Conservation (phyloP, 2,888 invertebrate genomes). For the Pristionchus maxplancki region DNA sequence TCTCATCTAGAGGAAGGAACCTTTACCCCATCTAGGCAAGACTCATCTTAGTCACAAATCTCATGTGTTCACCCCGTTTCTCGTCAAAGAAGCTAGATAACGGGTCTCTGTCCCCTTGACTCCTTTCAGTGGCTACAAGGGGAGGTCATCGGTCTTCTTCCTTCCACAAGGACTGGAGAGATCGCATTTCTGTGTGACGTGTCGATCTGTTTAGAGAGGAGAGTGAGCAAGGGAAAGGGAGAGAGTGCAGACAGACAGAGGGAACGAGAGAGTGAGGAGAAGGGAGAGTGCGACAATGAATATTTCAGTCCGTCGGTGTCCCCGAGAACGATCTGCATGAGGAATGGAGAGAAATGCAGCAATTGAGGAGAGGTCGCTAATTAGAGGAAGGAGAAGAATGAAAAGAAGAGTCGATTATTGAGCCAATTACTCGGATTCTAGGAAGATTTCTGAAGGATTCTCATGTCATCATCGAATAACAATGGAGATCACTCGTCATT, state of each 20-base stretch:
- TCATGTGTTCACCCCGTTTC: background rate
- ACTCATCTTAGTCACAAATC: background rate
- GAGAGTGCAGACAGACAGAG: background rate
- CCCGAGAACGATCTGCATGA: conserved; percentile 27
- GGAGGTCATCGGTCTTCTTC: conserved; percentile 31
- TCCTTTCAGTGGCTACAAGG: background rate
- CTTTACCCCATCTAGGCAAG: background rate
- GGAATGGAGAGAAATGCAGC: background rate
- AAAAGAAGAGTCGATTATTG: background rate
- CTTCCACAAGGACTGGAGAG: background rate
- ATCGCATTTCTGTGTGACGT: conserved; percentile 4
- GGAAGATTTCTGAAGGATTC: background rate
- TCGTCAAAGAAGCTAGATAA: background rate
- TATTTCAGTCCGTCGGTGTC: conserved; percentile 16
- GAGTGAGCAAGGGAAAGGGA: background rate
- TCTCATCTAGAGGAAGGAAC: background rate
- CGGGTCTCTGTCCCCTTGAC: background rate
- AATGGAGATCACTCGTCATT: background rate
- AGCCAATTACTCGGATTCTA: background rate
- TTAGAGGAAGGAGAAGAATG: background rate
- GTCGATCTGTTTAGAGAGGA: conserved; percentile 28
- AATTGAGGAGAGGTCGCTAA: background rate
- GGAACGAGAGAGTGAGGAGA: background rate
- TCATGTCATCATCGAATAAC: background rate
- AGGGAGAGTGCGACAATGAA: background rate